A percentile compares a stretch with the other conserved stretches of the same genome.
Evolutionary conservation across 2,797 vertebrate species (phyloP).

Genomic region (Hemibagrus guttatus): DNA sequence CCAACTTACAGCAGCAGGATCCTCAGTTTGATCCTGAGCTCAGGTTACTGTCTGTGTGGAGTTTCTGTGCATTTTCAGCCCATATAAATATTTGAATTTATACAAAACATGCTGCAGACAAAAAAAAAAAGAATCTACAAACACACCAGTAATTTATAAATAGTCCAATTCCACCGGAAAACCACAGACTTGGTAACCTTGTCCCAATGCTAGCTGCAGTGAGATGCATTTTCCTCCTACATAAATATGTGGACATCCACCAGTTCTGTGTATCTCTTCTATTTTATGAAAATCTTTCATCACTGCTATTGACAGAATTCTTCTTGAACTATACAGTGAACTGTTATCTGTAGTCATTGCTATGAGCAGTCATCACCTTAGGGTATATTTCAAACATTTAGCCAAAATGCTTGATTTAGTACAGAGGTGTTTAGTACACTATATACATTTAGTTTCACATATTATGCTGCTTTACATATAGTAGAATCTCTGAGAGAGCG

Average conservation of each 20-base stretch:
- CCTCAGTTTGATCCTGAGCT: neutral
- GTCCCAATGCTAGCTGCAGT: neutral
- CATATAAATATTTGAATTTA: neutral
- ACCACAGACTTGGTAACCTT: neutral
- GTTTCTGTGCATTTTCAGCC: too few species aligned
- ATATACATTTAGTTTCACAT: constrained; percentile 5
- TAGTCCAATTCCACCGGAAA: neutral
- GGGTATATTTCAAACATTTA: neutral
- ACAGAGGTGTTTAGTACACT: neutral
- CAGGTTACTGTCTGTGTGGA: too few species aligned
- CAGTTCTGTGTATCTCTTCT: neutral
- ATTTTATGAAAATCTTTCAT: neutral
- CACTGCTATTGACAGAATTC: neutral
- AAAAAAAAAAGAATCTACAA: neutral
- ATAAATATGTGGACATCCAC: neutral
- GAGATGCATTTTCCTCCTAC: neutral
- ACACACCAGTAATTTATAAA: neutral
- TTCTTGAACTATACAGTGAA: neutral
- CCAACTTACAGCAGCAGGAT: neutral
- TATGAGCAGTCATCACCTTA: neutral
- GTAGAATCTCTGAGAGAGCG: constrained; percentile 23
- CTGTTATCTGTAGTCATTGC: neutral
- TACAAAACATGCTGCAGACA: neutral
- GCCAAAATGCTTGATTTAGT: neutral
- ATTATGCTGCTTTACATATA: constrained; percentile 13